Evolutionary conservation across 2,888 invertebrate species (phyloP), one percentile per base, ranked within the genome.

Genomic region (Drepana falcataria): DNA sequence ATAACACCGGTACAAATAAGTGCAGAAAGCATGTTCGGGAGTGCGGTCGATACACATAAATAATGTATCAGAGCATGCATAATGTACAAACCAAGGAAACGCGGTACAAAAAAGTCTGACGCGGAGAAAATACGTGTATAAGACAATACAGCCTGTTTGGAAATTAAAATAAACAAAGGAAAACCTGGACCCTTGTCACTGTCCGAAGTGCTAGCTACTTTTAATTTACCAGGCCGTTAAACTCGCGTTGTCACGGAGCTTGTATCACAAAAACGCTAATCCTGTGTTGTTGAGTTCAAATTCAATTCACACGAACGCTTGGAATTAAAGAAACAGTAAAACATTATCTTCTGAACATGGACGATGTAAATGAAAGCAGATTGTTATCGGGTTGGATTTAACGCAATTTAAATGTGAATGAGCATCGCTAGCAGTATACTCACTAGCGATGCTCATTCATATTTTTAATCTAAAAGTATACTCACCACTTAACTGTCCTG

Each of bases 161-260:
- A 67, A 69, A 69, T 68, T 61, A 69, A 73, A 71, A 68, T 63
- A 69, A 69, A 66, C 61, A 68, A 68, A 65, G 60, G 59, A 54
- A 55, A 65, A 66, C 59, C 59, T 60, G 51, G 54, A 79, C 81
- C 83, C 77, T 80, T 68, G 72, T 83, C 83, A 81, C 72, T 75
- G 83, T 82, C 82, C 63, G 57, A 64, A 61, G 56, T 69, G 71
- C 75, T 77, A 69, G 65, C 69, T 72, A 69, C 78, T 79, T 82
- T 81, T 81, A 82, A 83, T 81, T 81, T 78, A 74, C 71, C 76
- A 77, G 66, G 75, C 72, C 74, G 75, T 75, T 82, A 73, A 78
- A 76, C 68, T 72, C 65, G 55, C 64, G 59, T 67, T 71, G 71
- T 73, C 77, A 68, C 68, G 67, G 64, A 65, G 65, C 60, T 63